These are phyloP conservation scores for Actinernus sp. DNA, from an alignment of 92 coral and sea anemone species.

Conservation along the genomic window DNA sequence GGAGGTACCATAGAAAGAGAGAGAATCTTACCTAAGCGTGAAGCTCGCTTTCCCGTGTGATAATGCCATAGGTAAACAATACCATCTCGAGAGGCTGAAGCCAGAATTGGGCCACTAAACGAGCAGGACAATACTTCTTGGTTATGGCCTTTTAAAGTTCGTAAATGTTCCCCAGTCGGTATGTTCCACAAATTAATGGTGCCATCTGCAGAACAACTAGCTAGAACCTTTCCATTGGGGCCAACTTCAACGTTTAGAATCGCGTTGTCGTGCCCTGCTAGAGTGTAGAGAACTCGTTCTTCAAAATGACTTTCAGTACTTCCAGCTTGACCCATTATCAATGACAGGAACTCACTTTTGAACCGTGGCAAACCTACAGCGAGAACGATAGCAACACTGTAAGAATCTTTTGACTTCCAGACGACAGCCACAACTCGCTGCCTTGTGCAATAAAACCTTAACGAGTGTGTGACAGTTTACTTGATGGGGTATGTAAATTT, in stretches of 20 bases:
- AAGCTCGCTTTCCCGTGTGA: constrained; percentile 80
- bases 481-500: too few species aligned
- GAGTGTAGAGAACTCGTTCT: constrained; percentile 48
- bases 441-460: too few species aligned
- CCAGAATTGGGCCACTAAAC: constrained; percentile 84
- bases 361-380: too few species aligned
- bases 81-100: constrained; percentile 83
- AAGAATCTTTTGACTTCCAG: too few species aligned
- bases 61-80: constrained; percentile 88
- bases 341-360: too few species aligned
- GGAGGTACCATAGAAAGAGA: background rate
- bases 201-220: constrained; percentile 89
- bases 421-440: too few species aligned
- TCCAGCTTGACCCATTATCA: constrained; percentile 70
- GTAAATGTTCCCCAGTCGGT: constrained; percentile 68
- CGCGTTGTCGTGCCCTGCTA: constrained; percentile 74
- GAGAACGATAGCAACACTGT: too few species aligned
- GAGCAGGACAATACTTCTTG: constrained; percentile 78
- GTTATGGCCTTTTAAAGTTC: constrained; percentile 69
- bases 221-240: constrained; percentile 77
- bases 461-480: too few species aligned
- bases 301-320: constrained; percentile 56
- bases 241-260: constrained; percentile 77
- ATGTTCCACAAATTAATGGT: constrained; percentile 81
- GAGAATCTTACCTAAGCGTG: constrained; percentile 82